phyloP scores from a whole-genome alignment of 2,797 vertebrate species.

The Pseudochaenichthys georgianus region DNA sequence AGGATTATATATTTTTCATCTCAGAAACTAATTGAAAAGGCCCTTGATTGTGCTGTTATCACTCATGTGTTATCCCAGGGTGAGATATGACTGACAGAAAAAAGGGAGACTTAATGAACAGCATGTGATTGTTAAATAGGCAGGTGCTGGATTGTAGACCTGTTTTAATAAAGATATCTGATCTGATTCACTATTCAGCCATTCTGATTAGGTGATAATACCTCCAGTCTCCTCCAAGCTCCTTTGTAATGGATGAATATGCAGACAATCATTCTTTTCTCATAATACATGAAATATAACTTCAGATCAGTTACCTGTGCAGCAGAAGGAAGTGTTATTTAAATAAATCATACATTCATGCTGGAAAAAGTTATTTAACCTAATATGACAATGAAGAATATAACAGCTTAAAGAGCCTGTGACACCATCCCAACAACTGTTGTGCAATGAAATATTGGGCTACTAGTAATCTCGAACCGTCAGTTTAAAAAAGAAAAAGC shows the following conservation, averaged over 20 bases:
- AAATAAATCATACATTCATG: neutral
- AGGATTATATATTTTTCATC: constrained; percentile 79
- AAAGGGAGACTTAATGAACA: constrained; percentile 78
- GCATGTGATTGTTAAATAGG: constrained; percentile 74
- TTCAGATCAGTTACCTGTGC: constrained; percentile 29
- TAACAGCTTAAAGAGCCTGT: too few relatives aligned
- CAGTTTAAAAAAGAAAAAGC: too few relatives aligned
- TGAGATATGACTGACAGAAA: constrained; percentile 78
- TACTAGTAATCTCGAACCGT: too few relatives aligned
- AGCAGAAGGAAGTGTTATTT: constrained; percentile 14
- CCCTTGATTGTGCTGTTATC: constrained; percentile 75
- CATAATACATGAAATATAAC: constrained; percentile 43
- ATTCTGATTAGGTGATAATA: constrained; percentile 69
- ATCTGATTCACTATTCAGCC: constrained; percentile 70
- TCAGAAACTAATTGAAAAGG: constrained; percentile 82
- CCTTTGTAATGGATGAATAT: constrained; percentile 68
- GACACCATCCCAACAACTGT: too few relatives aligned
- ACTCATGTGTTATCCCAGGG: constrained; percentile 71
- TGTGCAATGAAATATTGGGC: too few relatives aligned
- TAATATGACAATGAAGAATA: neutral
- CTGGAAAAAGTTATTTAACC: neutral
- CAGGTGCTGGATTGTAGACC: constrained; percentile 68
- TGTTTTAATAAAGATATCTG: constrained; percentile 79
- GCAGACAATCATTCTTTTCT: constrained; percentile 36
- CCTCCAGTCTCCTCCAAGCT: constrained; percentile 46